A percentile compares a stretch with the other conserved stretches of the same genome.
Conservation (phyloP, 2,888 invertebrate genomes). For the Agriopis leucophaearia region DNA sequence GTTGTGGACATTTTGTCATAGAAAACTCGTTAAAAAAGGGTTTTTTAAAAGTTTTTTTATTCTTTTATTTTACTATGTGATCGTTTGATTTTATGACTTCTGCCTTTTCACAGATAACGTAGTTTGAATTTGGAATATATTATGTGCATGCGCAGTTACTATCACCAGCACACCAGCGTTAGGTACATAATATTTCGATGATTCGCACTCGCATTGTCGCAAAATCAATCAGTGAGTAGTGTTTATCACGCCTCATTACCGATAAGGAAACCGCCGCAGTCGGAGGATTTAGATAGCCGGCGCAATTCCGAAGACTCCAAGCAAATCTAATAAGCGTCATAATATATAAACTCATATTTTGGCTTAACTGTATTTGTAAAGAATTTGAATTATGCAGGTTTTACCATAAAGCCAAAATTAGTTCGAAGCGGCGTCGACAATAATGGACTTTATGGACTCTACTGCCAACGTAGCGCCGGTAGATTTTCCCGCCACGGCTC, state of each 20-base stretch:
- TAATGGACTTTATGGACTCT: too few relatives aligned
- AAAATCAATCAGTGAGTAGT: slow-evolving; percentile 34
- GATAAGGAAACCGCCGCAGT: slow-evolving; percentile 33
- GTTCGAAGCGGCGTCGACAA: too few relatives aligned
- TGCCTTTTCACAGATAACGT: not conserved
- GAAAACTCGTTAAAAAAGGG: too few relatives aligned
- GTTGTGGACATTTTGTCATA: too few relatives aligned
- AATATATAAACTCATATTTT: not conserved
- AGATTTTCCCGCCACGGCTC: too few relatives aligned
- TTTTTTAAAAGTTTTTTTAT: too few relatives aligned
- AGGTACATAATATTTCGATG: not conserved
- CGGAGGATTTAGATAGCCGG: slow-evolving; percentile 30
- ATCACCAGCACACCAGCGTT: not conserved
- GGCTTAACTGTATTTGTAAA: not conserved
- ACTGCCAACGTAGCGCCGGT: too few relatives aligned
- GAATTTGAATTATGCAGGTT: slow-evolving; percentile 6
- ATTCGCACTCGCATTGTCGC: slow-evolving; percentile 20
- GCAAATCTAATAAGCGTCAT: not conserved
- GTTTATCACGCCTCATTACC: slow-evolving; percentile 26
- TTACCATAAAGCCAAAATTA: not conserved
- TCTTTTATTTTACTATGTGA: too few relatives aligned
- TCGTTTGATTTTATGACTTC: not conserved
- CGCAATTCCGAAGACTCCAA: slow-evolving; percentile 19
- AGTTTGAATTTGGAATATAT: not conserved
- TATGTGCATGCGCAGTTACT: slow-evolving; percentile 28